phyloP scores from a whole-genome alignment of 2,113 vertebrate genomes.

The Rallus limicola region DNA sequence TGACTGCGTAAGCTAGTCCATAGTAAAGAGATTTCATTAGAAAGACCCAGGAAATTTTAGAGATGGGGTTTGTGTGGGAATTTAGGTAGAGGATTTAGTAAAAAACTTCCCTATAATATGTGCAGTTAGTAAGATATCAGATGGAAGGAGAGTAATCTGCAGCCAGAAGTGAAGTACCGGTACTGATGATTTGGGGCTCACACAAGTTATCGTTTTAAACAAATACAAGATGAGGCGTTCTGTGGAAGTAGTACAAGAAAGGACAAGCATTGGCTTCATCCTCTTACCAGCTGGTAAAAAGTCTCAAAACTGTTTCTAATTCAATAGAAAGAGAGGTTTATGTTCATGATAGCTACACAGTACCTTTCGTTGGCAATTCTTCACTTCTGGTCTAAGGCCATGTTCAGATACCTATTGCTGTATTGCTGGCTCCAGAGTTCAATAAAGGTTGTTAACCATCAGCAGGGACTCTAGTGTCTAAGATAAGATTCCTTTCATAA shows the following conservation, averaged over 20 bases:
- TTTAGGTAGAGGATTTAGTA: not conserved
- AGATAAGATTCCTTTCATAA: not conserved
- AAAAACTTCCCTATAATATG: not conserved
- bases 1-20: not conserved
- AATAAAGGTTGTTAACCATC: not conserved
- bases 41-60: not conserved
- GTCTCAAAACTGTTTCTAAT: not conserved
- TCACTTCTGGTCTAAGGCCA: not conserved
- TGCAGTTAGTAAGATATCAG: not conserved
- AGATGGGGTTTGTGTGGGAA: not conserved
- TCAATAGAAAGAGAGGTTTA: not conserved
- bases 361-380: not conserved
- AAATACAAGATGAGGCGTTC: not conserved
- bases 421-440: not conserved
- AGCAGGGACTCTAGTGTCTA: not conserved
- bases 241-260: not conserved
- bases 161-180: not conserved
- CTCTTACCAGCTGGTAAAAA: not conserved
- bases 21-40: not conserved
- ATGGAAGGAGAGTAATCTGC: not conserved
- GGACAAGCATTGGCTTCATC: not conserved
- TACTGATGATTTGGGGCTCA: not conserved
- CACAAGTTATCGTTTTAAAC: not conserved
- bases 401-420: not conserved
- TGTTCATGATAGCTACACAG: not conserved